Evolutionary conservation across 2,888 invertebrate genomes (phyloP), one percentile per base, ranked within the genome.

Genomic region (Netelia inedita): DNA sequence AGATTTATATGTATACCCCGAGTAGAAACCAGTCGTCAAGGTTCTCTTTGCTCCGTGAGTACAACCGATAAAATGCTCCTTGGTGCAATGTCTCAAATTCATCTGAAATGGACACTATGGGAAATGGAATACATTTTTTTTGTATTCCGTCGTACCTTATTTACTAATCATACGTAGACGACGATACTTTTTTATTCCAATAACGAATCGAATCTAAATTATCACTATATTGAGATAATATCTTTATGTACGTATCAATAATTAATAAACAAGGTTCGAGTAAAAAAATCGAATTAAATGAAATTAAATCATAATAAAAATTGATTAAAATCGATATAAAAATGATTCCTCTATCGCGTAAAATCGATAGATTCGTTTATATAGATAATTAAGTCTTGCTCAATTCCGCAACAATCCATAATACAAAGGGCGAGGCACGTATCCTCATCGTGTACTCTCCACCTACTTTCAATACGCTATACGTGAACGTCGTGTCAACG

Each of bases 401-500:
- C 8, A 57, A 53, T 53, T 19, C 57, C 9, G n/a, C 28, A 46
- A 21, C 69, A 16, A 53, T 14, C 23, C 28, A n/a, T 8, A 61
- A 16, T 41, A 41, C 6, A 50, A 79, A 79, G 66, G 83, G 79
- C 71, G 79, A 55, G 83, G 79, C 68, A 65, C 35, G 41, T 55
- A 57, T 57, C 57, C 16, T 9, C 65, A 68, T 66, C 76, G 16
- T 21, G 19, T 57, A 57, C 19, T 16, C 21, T 55, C 68, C 61
- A 75, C 69, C 78, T 75, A 71, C 71, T 69, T 75, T 55, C 69
- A 65, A 66, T 28, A 57, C 68, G n/a, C 21, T 1, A 50, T 63
- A 79, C 75, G 79, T 75, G 71, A 83, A 79, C 65, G 23, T 79
- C 65, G 74, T 83, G 75, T 72, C 66, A 83, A 83, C 71, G 74